Evolutionary conservation across 2,113 vertebrate genomes (phyloP), one percentile per base, ranked within the genome.

Genomic region (Callipepla squamata): DNA sequence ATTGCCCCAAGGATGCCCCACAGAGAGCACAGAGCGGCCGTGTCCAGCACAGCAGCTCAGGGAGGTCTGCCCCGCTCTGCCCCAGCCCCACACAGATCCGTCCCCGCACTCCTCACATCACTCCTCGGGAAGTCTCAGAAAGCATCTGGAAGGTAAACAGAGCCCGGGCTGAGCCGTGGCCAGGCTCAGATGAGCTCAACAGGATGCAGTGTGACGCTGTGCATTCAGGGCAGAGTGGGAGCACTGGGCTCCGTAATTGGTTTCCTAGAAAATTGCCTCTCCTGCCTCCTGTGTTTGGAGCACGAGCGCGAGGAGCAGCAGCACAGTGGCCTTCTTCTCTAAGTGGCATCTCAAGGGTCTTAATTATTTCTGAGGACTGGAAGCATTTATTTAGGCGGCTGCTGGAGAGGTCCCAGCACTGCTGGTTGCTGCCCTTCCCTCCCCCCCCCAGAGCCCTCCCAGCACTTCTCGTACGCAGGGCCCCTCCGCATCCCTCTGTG

Each of bases 211-310:
- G 67, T 69, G 87, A 86, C 19, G 67, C 81, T 7, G 85, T 3
- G 6, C 79, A 40, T 58, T 77, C 75, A 61, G 65, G 87, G 86
- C 50, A 78, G 59, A 57, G 85, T 38, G 79, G 72, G 59, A 82
- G 78, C 75, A 36, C 10, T 79, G 75, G 68, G 69, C 85, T 85
- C 50, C 3, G 2, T 95, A 95, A 94, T 87, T 79, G 93, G 80
- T 94, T 97, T 96, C 96, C 61, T 83, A 92, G 96, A 96, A 97
- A 94, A 87, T 48, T 65, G 75, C 90, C 68, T 74, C 63, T 34
- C 53, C 70, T 25, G 58, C 28, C 32, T 74, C 57, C 53, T 66
- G 65, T 65, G 75, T 80, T 89, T 68, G 94, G 88, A 92, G 93
- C 73, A 15, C 70, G 78, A 96, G 73, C 2, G 2, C 19, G 67